Conservation (phyloP, 2,113 vertebrate species). For the Propithecus coquereli region DNA sequence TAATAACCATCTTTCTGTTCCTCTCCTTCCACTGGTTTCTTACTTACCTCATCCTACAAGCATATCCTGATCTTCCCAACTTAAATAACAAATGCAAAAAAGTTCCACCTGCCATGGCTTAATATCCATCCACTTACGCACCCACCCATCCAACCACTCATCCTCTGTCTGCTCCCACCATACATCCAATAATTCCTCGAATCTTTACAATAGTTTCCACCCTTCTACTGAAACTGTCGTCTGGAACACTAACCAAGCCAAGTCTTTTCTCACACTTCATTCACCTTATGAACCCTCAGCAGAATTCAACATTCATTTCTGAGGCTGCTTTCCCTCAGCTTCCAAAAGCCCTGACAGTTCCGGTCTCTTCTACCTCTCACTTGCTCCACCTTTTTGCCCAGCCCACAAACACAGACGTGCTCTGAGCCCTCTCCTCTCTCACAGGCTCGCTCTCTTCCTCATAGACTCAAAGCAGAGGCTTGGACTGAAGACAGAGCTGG, state of each 20-base stretch:
- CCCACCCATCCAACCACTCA: too few relatives aligned
- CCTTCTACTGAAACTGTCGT: not conserved
- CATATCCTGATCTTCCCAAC: not conserved
- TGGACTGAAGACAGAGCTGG: not conserved
- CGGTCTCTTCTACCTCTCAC: not conserved
- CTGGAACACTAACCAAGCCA: not conserved
- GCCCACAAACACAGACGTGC: not conserved
- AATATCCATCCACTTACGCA: too few relatives aligned
- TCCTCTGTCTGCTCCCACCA: not conserved
- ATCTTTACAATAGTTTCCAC: not conserved
- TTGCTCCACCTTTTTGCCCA: too few relatives aligned
- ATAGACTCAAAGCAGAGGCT: not conserved
- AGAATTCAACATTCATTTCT: not conserved
- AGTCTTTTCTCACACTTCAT: not conserved
- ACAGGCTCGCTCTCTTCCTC: not conserved
- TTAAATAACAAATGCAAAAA: not conserved
- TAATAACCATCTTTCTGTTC: not conserved
- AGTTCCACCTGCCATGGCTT: not conserved
- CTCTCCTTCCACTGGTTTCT: not conserved
- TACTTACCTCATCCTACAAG: not conserved
- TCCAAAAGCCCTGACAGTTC: not conserved
- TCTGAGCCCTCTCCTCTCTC: not conserved
- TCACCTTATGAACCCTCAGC: not conserved
- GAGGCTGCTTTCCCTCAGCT: not conserved
- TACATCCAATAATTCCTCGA: not conserved